phyloP scores from a whole-genome alignment of 2,113 vertebrate genomes.

The Peromyscus polionotus region DNA sequence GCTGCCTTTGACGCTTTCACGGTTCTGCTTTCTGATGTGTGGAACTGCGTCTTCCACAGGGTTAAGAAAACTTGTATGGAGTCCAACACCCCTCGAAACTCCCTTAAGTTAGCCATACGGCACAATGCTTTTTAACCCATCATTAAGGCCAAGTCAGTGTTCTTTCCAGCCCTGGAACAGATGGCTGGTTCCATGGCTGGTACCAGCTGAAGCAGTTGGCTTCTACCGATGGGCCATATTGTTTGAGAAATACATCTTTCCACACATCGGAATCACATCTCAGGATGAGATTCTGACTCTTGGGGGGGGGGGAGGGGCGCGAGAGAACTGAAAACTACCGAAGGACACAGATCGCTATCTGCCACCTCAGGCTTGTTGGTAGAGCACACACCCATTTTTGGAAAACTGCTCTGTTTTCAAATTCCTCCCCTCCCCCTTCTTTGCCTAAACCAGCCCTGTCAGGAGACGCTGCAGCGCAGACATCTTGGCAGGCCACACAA shows the following conservation, averaged over 20 bases:
- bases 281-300: not conserved
- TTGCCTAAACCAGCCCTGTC: not conserved
- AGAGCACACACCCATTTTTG: not conserved
- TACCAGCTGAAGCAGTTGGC: conserved; percentile 66
- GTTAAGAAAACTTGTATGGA: conserved; percentile 11
- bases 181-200: conserved; percentile 55
- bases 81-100: not conserved
- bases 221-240: not conserved
- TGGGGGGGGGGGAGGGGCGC: not conserved
- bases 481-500: not conserved
- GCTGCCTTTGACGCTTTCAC: not conserved
- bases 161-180: conserved; percentile 55
- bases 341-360: not conserved
- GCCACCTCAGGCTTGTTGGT: not conserved
- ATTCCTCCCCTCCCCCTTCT: not conserved
- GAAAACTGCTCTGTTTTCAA: not conserved
- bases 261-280: conserved; percentile 43
- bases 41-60: not conserved
- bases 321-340: not conserved
- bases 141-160: conserved; percentile 7
- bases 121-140: not conserved
- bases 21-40: not conserved
- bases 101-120: not conserved
- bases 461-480: not conserved
- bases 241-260: conserved; percentile 57